Evolutionary conservation across 2,888 invertebrate genomes (phyloP).

Genomic region (Eueremaeus valkanovi): DNA sequence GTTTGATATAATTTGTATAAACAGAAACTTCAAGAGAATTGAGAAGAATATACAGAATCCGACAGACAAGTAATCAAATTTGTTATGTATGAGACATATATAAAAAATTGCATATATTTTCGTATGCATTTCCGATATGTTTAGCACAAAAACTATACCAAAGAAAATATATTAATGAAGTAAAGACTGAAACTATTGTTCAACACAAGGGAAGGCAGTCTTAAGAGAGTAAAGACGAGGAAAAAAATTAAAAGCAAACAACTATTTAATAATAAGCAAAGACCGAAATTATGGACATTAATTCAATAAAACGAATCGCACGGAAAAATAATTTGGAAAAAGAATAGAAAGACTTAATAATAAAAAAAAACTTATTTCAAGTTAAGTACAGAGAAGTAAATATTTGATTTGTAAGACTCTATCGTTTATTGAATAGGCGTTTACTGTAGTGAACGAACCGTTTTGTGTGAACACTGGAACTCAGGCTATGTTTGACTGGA

Average conservation of each 20-base stretch:
- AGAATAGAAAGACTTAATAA: neutral
- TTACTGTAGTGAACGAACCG: neutral
- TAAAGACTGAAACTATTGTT: neutral
- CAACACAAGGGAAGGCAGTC: neutral
- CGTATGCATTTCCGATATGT: neutral
- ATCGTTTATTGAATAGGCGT: slow-evolving; percentile 18
- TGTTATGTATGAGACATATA: slow-evolving; percentile 9
- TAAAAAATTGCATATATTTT: neutral
- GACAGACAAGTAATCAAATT: neutral
- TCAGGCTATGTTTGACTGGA: neutral
- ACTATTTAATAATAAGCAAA: neutral
- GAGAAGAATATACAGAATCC: neutral
- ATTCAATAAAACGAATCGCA: neutral
- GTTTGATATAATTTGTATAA: slow-evolving; percentile 5
- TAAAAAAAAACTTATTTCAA: slow-evolving; percentile 19
- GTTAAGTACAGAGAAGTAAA: slow-evolving; percentile 17
- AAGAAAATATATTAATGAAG: slow-evolving; percentile 12
- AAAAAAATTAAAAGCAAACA: slow-evolving; percentile 1
- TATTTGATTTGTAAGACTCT: slow-evolving; percentile 24
- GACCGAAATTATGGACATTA: neutral
- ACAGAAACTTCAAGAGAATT: neutral
- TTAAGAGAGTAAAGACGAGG: neutral
- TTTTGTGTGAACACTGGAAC: neutral
- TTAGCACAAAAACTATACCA: neutral
- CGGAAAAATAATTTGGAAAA: neutral